Percentiles rank a stretch among this genome's conserved stretches.
Conservation (phyloP, 2,797 vertebrate genomes). For the Crenichthys baileyi region DNA sequence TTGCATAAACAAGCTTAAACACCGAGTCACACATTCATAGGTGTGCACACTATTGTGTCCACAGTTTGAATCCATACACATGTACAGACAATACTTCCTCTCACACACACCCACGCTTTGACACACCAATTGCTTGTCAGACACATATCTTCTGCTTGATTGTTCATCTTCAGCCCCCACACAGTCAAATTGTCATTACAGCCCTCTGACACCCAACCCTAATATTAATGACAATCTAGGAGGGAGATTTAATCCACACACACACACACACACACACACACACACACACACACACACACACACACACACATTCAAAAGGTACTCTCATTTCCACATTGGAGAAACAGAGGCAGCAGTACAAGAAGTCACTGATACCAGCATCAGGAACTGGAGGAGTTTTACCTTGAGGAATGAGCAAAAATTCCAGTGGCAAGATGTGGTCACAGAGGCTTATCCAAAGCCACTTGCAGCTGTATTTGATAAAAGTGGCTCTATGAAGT, state of each 20-base stretch:
- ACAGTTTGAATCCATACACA: conserved; percentile 20
- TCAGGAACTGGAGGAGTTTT: neutral
- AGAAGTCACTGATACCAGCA: conserved; percentile 26
- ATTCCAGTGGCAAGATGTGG: no score
- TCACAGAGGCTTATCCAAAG: no score
- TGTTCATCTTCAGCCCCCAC: conserved; percentile 73
- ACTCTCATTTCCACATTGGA: conserved; percentile 46
- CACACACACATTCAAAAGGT: conserved; percentile 15
- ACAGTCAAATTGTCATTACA: conserved; percentile 53
- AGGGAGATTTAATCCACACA: conserved; percentile 14
- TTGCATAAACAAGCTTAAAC: conserved; percentile 43
- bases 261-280: neutral
- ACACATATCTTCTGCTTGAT: conserved; percentile 48
- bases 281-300: neutral
- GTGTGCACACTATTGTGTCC: neutral
- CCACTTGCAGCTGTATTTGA: no score
- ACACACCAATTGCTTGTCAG: conserved; percentile 38
- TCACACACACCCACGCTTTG: conserved; percentile 2
- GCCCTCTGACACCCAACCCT: conserved; percentile 52
- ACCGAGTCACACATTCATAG: conserved; percentile 11
- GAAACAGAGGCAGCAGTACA: conserved; percentile 35
- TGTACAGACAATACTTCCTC: conserved; percentile 22
- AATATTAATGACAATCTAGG: conserved; percentile 65
- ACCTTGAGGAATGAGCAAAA: no score
- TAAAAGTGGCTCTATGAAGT: no score